Evolutionary conservation across 2,888 invertebrate species (phyloP), one percentile per base, ranked within the genome.

Genomic region (Sussaba pulchella): DNA sequence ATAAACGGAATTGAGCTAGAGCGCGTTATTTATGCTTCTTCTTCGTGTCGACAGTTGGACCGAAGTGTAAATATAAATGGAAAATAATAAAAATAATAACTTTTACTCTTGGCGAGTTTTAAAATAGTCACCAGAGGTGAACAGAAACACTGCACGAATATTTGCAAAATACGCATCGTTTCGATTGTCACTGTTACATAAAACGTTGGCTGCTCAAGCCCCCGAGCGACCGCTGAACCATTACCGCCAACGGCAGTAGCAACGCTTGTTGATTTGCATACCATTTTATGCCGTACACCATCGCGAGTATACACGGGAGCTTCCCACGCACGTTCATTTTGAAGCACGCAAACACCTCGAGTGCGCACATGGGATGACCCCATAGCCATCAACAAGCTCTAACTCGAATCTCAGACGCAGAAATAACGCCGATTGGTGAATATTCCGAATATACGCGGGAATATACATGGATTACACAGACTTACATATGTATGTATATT

Each of bases 251-350:
- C 21, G 17, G 24, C 31, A 57, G 21, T 39, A 52, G 66, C 52
- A 57, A 43, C 59, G 36, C 47, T 45, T 50, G 72, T 78, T 78
- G 72, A 78, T 78, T 78, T 78, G 72, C 78, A 78, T 78, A 72
- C 50, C 78, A 72, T 61, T 78, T 72, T 61, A 78, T 72, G 67
- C 54, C 52, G 39, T 39, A 43, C 24, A 47, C 50, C 43, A 64
- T 57, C 57, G 57, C 24, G 8, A 21, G 31, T 43, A 26, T 17
- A 52, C 63, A 19, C 31, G 47, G 31, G 54, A 47, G 47, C 57
- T 50, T 57, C 47, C 36, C 63, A 54, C 70, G 63, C 70, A 64
- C 59, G 21, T 17, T 12, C 21, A 43, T 17, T 6, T 21, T 31
- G 24, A 71, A 47, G 54, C 61, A 61, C 31, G 57, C 70, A 19